phyloP scores from a whole-genome alignment of 2,888 invertebrate species.

The Nomada goodeniana region DNA sequence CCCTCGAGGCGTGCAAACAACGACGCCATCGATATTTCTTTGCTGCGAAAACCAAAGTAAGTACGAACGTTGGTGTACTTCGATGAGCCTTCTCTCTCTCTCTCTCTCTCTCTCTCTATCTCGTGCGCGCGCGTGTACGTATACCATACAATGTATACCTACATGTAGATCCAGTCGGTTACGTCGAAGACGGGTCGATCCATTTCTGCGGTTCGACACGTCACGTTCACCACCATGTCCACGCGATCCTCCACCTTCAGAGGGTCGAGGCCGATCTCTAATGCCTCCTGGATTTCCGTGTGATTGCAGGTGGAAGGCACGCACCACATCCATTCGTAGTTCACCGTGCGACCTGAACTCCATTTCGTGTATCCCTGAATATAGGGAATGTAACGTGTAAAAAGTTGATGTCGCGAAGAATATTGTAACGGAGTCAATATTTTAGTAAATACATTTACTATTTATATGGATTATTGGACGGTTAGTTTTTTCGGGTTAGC shows the following conservation, averaged over 20 bases:
- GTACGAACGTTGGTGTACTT: background rate
- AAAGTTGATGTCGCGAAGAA: too few relatives aligned
- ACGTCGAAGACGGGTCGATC: conserved; percentile 64
- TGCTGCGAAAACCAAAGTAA: conserved; percentile 1
- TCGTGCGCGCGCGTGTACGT: too few relatives aligned
- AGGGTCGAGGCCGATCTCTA: conserved; percentile 74
- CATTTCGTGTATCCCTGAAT: conserved; percentile 54
- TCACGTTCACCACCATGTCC: conserved; percentile 73
- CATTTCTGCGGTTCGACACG: conserved; percentile 73
- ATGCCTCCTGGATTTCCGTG: conserved; percentile 73
- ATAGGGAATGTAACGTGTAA: background rate
- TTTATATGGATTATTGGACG: background rate
- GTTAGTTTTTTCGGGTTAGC: too few relatives aligned
- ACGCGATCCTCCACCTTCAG: conserved; percentile 73
- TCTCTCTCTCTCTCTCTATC: too few relatives aligned
- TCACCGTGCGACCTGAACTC: conserved; percentile 46
- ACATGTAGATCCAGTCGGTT: conserved; percentile 79
- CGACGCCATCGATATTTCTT: background rate
- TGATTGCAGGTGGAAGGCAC: conserved; percentile 79
- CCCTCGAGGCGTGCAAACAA: conserved; percentile 30
- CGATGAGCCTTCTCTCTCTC: background rate
- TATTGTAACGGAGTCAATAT: background rate
- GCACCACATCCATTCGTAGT: conserved; percentile 79
- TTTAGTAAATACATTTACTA: background rate
- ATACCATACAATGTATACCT: conserved; percentile 3